A percentile compares a stretch with the other conserved stretches of the same genome.
These are phyloP conservation scores for Caenorhabditis remanei DNA, from an alignment of 1,140 invertebrate species.

Conservation along the genomic window DNA sequence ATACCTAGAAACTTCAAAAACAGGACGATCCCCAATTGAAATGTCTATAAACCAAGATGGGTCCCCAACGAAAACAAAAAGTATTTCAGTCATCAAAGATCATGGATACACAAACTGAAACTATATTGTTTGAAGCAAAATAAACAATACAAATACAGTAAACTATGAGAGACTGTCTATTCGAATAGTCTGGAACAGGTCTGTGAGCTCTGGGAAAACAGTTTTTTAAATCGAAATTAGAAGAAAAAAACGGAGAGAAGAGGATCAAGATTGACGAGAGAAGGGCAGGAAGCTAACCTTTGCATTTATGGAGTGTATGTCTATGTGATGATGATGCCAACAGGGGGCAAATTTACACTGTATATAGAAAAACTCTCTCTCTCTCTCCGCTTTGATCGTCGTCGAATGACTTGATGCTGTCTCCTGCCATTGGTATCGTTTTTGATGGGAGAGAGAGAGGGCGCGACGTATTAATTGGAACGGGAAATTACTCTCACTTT, in stretches of 20 bases:
- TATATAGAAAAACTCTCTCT: slow-evolving; percentile 35
- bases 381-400: slow-evolving; percentile 17
- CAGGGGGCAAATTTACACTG: slow-evolving; percentile 55
- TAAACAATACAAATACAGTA: background rate
- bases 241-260: background rate
- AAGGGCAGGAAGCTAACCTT: slow-evolving; percentile 29
- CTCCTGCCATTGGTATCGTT: slow-evolving; percentile 44
- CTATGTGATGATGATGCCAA: slow-evolving; percentile 50
- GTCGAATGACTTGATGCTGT: slow-evolving; percentile 29
- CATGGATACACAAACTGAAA: slow-evolving; percentile 34
- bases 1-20: background rate
- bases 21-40: background rate
- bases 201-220: too few relatives aligned
- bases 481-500: slow-evolving; percentile 50
- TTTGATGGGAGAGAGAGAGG: slow-evolving; percentile 20
- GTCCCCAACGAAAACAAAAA: background rate
- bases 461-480: slow-evolving; percentile 54
- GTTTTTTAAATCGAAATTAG: background rate
- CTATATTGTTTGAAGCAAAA: slow-evolving; percentile 4
- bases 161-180: too few relatives aligned
- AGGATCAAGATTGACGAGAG: background rate
- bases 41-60: background rate
- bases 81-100: background rate
- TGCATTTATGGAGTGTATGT: slow-evolving; percentile 40
- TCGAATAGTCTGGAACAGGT: too few relatives aligned